phyloP scores from a whole-genome alignment of 2,797 vertebrate genomes.

The Sebastes matsubarae region DNA sequence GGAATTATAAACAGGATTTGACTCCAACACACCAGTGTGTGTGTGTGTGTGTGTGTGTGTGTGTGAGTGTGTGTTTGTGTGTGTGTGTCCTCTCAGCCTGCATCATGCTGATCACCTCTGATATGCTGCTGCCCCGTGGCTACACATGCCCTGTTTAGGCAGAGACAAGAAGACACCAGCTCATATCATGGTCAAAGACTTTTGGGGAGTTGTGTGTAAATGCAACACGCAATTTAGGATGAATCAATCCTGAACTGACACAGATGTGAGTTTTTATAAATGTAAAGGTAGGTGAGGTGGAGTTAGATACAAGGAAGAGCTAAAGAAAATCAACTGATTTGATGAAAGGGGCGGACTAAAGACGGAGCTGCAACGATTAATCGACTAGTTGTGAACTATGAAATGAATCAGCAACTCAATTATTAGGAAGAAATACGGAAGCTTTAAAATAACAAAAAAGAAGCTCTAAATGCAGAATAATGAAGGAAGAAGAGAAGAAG shows the following conservation, averaged over 20 bases:
- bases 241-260: neutral
- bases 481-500: neutral
- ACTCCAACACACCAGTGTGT: slow-evolving; percentile 26
- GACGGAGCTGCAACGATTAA: neutral
- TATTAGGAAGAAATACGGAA: neutral
- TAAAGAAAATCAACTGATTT: neutral
- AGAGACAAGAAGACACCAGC: slow-evolving; percentile 59
- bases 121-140: slow-evolving; percentile 72
- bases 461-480: neutral
- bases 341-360: neutral
- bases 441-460: accelerated
- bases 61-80: slow-evolving; percentile 3
- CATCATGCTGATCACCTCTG: slow-evolving; percentile 73
- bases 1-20: slow-evolving; percentile 23
- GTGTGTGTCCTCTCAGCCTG: slow-evolving; percentile 45
- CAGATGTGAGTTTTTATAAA: neutral
- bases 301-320: neutral
- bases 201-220: neutral
- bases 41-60: slow-evolving; percentile 18
- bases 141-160: slow-evolving; percentile 63
- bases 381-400: too few species aligned
- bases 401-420: too few species aligned
- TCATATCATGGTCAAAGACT: slow-evolving; percentile 45
- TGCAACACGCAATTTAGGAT: neutral
- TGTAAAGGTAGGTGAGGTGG: neutral